Percentiles rank a stretch among this genome's conserved stretches.
Conservation (phyloP, 2,113 vertebrate genomes). For the Rhinogobius similis region DNA sequence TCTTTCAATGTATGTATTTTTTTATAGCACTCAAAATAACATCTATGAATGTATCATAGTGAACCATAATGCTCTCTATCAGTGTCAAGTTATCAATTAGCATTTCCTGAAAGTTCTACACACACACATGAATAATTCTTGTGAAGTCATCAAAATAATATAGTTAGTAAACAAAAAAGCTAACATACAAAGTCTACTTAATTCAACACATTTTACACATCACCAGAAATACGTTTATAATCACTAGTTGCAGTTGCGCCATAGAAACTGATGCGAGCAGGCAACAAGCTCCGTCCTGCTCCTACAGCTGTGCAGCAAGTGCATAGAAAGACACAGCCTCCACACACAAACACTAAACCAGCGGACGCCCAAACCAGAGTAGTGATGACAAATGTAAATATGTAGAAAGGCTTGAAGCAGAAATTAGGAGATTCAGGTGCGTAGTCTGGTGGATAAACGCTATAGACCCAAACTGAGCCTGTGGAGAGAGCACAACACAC, state of each 20-base stretch:
- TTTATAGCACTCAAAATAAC: no score
- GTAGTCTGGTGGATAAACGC: slow-evolving; percentile 57
- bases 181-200: neutral
- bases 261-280: slow-evolving; percentile 27
- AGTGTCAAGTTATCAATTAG: neutral
- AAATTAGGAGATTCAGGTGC: neutral
- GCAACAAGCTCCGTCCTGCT: slow-evolving; percentile 24
- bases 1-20: no score
- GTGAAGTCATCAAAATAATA: neutral
- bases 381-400: slow-evolving; percentile 58
- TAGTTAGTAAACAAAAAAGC: neutral
- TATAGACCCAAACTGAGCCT: slow-evolving; percentile 62
- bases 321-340: slow-evolving; percentile 20
- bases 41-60: neutral
- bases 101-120: neutral
- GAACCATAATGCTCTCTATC: neutral
- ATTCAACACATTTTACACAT: slow-evolving; percentile 44
- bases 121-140: neutral
- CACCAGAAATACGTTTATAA: slow-evolving; percentile 12
- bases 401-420: slow-evolving; percentile 57
- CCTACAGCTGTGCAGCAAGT: slow-evolving; percentile 16
- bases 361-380: slow-evolving; percentile 41
- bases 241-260: slow-evolving; percentile 21
- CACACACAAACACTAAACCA: neutral
- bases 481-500: neutral